Evolutionary conservation across 1,140 invertebrate genomes (phyloP), one percentile per base, ranked within the genome.

Genomic region (Homarus americanus): DNA sequence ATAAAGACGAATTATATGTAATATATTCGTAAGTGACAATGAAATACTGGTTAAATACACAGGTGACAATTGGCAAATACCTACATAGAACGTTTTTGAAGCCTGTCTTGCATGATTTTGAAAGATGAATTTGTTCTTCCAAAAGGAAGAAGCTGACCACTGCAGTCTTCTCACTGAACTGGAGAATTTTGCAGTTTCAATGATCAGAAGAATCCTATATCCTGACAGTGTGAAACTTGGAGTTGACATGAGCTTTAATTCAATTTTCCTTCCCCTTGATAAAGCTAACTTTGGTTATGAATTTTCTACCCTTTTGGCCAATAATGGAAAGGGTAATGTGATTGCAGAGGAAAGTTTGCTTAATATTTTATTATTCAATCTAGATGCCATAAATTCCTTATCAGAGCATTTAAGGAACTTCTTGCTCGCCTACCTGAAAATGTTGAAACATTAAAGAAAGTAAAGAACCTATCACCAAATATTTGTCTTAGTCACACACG

Each of bases 391-490:
- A n/a, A 28, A 79, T 44, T 79, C 38, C 15, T n/a, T 41, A 28
- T 79, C 76, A 79, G 76, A 79, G 76, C 36, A 28, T 79, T 15
- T 15, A 44, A 79, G 41, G 76, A 40, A 34, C 66, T 69, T 69
- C 66, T 69, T 28, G 66, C 32, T 69, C 66, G 66, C 20, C 4
- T 69, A 69, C 66, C 66, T 9, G 66, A 69, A 5, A 5, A 69
- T 69, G 4, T 69, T 69, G 38, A n/a, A n/a, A n/a, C n/a, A n/a
- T n/a, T n/a, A n/a, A n/a, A n/a, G n/a, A n/a, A n/a, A n/a, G n/a
- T 44, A 9, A 79, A 44, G 17, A 79, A 44, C 17, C 15, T 44
- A 17, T 44, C 38, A 24, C 38, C 41, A 12, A 28, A 15, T 41
- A n/a, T 63, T 34, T 79, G 7, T 12, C 41, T 79, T 20, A 79